phyloP scores from a whole-genome alignment of 2,888 invertebrate genomes.

The Allacma fusca region DNA sequence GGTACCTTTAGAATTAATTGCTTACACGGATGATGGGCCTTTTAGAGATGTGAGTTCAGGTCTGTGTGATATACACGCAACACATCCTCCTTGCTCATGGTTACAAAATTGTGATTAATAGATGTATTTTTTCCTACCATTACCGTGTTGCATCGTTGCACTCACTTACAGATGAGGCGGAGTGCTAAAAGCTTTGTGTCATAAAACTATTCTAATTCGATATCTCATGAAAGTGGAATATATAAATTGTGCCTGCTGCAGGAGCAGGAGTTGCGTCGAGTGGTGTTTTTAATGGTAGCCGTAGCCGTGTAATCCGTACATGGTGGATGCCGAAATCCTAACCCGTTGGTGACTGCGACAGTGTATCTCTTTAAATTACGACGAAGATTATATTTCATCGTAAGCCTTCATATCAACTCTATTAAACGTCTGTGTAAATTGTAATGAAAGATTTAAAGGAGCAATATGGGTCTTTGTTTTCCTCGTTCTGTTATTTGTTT shows the following conservation, averaged over 20 bases:
- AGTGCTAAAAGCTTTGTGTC: slow-evolving; percentile 29
- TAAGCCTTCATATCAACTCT: slow-evolving; percentile 1
- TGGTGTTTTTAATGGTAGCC: too few relatives aligned
- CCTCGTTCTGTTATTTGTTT: neutral
- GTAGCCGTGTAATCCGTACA: too few relatives aligned
- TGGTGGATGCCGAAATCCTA: neutral
- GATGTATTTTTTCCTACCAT: neutral
- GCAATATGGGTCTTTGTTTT: neutral
- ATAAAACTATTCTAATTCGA: slow-evolving; percentile 28
- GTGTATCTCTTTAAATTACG: neutral
- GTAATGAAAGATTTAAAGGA: neutral
- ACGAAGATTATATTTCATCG: neutral
- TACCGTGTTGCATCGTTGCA: neutral
- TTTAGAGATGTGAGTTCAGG: neutral
- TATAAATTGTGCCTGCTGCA: too few relatives aligned
- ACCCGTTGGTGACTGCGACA: neutral
- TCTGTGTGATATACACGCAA: neutral
- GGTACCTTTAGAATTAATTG: too few relatives aligned
- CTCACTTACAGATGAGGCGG: neutral
- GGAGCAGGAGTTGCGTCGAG: too few relatives aligned
- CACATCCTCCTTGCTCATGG: neutral
- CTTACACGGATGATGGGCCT: too few relatives aligned
- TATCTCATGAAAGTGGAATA: neutral
- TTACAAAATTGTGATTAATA: slow-evolving; percentile 2
- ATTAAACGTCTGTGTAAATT: neutral